These are phyloP conservation scores for Scaptomyza caliginosa DNA, from an alignment of 2,888 invertebrate genomes.

Conservation along the genomic window DNA sequence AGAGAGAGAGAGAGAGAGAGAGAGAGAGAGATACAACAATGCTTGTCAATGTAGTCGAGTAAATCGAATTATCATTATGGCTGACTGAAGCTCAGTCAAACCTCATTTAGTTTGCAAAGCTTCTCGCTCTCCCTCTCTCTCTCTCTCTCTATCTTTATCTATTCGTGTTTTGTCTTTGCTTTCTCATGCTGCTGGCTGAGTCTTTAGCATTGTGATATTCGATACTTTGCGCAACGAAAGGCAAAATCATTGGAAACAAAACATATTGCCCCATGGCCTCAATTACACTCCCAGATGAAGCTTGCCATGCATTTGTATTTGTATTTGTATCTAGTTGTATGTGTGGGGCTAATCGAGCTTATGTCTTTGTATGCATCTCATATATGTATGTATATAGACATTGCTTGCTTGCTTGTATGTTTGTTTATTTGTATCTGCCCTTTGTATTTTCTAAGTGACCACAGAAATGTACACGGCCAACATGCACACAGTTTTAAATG, in stretches of 20 bases:
- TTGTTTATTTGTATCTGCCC: slow-evolving; percentile 20
- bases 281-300: slow-evolving; percentile 75
- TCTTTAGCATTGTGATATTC: slow-evolving; percentile 76
- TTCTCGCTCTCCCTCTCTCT: not conserved
- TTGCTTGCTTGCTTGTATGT: no score
- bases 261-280: slow-evolving; percentile 81
- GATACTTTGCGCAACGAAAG: slow-evolving; percentile 80
- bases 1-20: not conserved
- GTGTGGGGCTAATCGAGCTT: slow-evolving; percentile 72
- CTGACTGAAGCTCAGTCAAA: slow-evolving; percentile 81
- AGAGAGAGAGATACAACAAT: slow-evolving; percentile 19
- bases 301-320: slow-evolving; percentile 39
- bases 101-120: slow-evolving; percentile 68
- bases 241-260: slow-evolving; percentile 80
- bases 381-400: slow-evolving; percentile 13
- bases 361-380: slow-evolving; percentile 42
- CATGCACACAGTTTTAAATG: slow-evolving; percentile 69
- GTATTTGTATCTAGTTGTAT: slow-evolving; percentile 13
- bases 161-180: not conserved
- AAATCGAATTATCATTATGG: slow-evolving; percentile 83
- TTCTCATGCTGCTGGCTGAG: slow-evolving; percentile 30
- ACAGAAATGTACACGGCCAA: slow-evolving; percentile 76
- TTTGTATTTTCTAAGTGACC: slow-evolving; percentile 73
- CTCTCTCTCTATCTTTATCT: not conserved
- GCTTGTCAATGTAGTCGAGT: slow-evolving; percentile 78